Evolutionary conservation across 2,888 invertebrate genomes (phyloP).

Genomic region (Cybosia mesomella): DNA sequence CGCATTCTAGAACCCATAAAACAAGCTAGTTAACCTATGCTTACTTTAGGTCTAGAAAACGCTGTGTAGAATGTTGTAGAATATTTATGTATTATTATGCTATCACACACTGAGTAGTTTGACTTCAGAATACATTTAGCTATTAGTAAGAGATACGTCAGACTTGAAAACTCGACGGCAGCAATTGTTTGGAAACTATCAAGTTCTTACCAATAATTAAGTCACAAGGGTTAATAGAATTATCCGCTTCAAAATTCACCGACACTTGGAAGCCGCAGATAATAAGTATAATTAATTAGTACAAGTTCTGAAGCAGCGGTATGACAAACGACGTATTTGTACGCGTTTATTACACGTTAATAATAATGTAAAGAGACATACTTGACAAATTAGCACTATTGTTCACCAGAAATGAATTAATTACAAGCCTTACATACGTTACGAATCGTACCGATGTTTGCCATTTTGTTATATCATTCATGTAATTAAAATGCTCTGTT

Average conservation of each 20-base stretch:
- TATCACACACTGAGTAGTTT: background rate
- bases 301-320: conserved; percentile 27
- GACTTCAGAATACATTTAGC: background rate
- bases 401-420: conserved; percentile 47
- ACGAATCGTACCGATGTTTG: conserved; percentile 20
- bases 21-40: too few relatives aligned
- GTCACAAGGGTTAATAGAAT: background rate
- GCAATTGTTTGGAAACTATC: background rate
- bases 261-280: conserved; percentile 22
- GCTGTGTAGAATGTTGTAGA: too few relatives aligned
- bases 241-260: conserved; percentile 5
- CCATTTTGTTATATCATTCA: conserved; percentile 10
- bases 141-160: background rate
- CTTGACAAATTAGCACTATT: conserved; percentile 57
- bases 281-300: conserved; percentile 34
- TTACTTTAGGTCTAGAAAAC: too few relatives aligned
- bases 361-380: conserved; percentile 49
- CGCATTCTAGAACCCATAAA: too few relatives aligned
- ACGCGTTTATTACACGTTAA: conserved; percentile 50
- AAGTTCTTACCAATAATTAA: background rate
- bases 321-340: conserved; percentile 48
- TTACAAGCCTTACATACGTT: conserved; percentile 28
- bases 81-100: too few relatives aligned
- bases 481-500: conserved; percentile 16
- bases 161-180: background rate